phyloP scores from a whole-genome alignment of 2,113 vertebrate genomes.

The Pseudorhombus dupliciocellatus region DNA sequence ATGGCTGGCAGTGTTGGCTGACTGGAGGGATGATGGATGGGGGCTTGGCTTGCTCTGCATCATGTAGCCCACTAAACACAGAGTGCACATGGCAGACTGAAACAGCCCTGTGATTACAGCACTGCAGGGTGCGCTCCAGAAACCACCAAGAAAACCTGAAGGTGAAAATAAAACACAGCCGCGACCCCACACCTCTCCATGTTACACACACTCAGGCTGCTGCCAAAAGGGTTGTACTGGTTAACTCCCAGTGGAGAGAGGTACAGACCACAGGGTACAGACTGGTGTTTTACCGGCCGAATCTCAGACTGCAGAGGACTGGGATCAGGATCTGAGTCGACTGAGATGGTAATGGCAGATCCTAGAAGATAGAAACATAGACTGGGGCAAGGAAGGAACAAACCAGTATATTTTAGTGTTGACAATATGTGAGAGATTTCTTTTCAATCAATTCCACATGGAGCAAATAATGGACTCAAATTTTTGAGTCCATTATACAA shows the following conservation, averaged over 20 bases:
- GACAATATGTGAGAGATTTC: too few species aligned
- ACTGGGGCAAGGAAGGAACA: too few species aligned
- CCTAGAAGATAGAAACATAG: not conserved
- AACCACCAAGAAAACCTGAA: slow-evolving; percentile 2
- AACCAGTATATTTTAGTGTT: too few species aligned
- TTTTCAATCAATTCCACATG: too few species aligned
- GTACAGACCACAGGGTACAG: not conserved
- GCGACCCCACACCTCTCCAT: not conserved
- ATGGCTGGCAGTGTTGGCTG: slow-evolving; percentile 67
- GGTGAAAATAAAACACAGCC: not conserved
- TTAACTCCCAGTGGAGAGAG: slow-evolving; percentile 13
- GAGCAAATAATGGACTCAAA: too few species aligned
- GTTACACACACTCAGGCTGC: slow-evolving; percentile 3
- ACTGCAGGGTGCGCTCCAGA: slow-evolving; percentile 19
- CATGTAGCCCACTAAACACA: slow-evolving; percentile 48
- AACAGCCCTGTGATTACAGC: slow-evolving; percentile 13
- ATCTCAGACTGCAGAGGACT: not conserved
- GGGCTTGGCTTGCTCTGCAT: slow-evolving; percentile 62
- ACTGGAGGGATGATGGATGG: slow-evolving; percentile 73
- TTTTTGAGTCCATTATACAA: too few species aligned
- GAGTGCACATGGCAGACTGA: slow-evolving; percentile 23
- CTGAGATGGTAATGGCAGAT: not conserved
- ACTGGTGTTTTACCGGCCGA: not conserved
- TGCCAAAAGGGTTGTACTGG: slow-evolving; percentile 17
- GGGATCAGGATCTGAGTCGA: not conserved